Percentiles rank a stretch among this genome's conserved stretches.
Conservation (phyloP, 1,140 invertebrate species). For the Orchesella cincta region DNA sequence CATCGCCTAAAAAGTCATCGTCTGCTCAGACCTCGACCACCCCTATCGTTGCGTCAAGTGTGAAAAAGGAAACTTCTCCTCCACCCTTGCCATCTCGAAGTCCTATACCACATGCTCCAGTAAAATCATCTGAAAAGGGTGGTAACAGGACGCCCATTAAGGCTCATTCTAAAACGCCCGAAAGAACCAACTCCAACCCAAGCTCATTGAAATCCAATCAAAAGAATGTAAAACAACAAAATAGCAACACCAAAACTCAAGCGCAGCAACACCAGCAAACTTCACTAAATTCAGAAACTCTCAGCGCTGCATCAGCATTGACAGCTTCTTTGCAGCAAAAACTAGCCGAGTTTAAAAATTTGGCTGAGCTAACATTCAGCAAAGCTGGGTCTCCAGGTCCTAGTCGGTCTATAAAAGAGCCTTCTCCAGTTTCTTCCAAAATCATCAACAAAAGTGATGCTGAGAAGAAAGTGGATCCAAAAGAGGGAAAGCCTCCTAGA, state of each 20-base stretch:
- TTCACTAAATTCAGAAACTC: background rate
- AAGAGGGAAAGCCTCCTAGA: background rate
- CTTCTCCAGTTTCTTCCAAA: background rate
- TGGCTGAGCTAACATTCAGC: conserved; percentile 7
- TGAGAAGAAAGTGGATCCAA: background rate
- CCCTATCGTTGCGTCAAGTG: no score
- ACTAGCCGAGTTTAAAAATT: background rate
- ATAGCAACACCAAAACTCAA: no score
- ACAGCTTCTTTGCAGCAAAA: conserved; percentile 7
- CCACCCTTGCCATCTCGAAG: background rate
- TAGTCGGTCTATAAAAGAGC: background rate
- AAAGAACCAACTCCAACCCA: background rate
- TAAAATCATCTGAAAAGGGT: background rate
- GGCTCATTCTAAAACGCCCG: background rate
- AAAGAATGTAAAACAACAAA: background rate
- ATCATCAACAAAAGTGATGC: background rate
- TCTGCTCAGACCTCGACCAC: background rate
- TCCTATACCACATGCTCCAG: background rate
- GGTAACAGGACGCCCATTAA: background rate
- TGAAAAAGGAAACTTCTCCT: conserved; percentile 11
- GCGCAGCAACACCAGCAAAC: no score
- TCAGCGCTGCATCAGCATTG: conserved; percentile 2
- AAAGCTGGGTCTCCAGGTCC: background rate
- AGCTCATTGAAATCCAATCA: background rate
- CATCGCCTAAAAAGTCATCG: background rate